Evolutionary conservation across 1,140 invertebrate species (phyloP), one percentile per base, ranked within the genome.

Genomic region (Caenorhabditis brenneri): DNA sequence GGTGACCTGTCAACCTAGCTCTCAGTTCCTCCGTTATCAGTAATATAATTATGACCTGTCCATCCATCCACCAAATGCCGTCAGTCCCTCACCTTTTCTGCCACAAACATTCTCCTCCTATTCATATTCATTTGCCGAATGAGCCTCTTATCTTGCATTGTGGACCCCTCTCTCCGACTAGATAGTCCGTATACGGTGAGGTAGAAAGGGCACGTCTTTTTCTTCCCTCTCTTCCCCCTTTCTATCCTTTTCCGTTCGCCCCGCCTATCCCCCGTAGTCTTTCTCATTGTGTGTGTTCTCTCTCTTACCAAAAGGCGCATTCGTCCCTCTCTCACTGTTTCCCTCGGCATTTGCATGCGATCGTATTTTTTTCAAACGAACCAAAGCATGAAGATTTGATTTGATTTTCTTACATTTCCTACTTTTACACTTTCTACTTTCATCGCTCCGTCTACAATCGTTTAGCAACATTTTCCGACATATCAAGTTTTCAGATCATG

Each of bases 361-460:
- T 74, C 36, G 65, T 74, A 74, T 74, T 74, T 74, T 74, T 74
- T 74, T 74, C n/a, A 19, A 74, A 74, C 65, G 65, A 46, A 74
- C 22, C 65, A 74, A 74, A 74, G 65, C 65, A 74, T 74, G 65
- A 74, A 74, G 65, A 74, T 74, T 74, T 74, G 36, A 74, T 74
- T 39, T 42, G 65, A 74, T 42, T 74, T 74, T 74, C 36, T 74
- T 74, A 65, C 58, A 65, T 36, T 65, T 65, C 31, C 58, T 36
- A 36, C 7, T 9, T 31, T 74, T 74, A 55, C 53, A 27, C 22
- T 46, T 42, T 74, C 27, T 33, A 39, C 16, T 65, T 65, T 36
- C 31, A 36, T 65, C 15, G 19, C 19, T 22, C 19, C 58, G 31
- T 65, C 12, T 58, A 16, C n/a, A 24, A 29, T 27, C 58, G 16